Evolutionary conservation across 2,888 invertebrate genomes (phyloP).

Genomic region (Caenorhabditis uteleia): DNA sequence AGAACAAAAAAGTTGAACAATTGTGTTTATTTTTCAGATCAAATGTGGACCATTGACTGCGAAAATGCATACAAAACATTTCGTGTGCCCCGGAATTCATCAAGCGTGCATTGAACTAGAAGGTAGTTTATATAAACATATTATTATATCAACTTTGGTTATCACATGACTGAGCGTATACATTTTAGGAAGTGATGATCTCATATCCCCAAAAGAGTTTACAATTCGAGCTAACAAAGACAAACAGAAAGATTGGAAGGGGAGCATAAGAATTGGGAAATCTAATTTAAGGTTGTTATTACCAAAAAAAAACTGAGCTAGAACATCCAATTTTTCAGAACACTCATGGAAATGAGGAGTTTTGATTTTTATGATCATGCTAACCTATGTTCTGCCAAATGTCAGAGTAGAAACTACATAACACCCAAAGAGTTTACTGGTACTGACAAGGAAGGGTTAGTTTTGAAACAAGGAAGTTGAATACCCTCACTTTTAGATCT

Average conservation of each 20-base stretch:
- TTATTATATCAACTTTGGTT: too few relatives aligned
- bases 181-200: slow-evolving; percentile 38
- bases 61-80: slow-evolving; percentile 67
- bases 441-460: slow-evolving; percentile 7
- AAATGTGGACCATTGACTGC: slow-evolving; percentile 65
- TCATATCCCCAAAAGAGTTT: slow-evolving; percentile 71
- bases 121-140: too few relatives aligned
- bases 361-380: slow-evolving; percentile 71
- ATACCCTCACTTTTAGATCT: too few relatives aligned
- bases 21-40: slow-evolving; percentile 52
- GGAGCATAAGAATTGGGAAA: slow-evolving; percentile 71
- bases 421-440: slow-evolving; percentile 50
- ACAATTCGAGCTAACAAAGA: slow-evolving; percentile 72
- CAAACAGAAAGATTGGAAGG: slow-evolving; percentile 73
- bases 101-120: slow-evolving; percentile 71
- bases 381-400: slow-evolving; percentile 71
- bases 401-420: slow-evolving; percentile 69
- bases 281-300: slow-evolving; percentile 57
- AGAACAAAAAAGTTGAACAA: background rate
- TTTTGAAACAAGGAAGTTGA: too few relatives aligned
- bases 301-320: background rate
- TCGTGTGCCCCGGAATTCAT: slow-evolving; percentile 72
- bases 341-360: slow-evolving; percentile 70
- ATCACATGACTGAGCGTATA: too few relatives aligned
- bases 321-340: slow-evolving; percentile 56